A percentile compares a stretch with the other conserved stretches of the same genome.
phyloP scores from a whole-genome alignment of 2,888 invertebrate species.

The Pristionchus arcanus region DNA sequence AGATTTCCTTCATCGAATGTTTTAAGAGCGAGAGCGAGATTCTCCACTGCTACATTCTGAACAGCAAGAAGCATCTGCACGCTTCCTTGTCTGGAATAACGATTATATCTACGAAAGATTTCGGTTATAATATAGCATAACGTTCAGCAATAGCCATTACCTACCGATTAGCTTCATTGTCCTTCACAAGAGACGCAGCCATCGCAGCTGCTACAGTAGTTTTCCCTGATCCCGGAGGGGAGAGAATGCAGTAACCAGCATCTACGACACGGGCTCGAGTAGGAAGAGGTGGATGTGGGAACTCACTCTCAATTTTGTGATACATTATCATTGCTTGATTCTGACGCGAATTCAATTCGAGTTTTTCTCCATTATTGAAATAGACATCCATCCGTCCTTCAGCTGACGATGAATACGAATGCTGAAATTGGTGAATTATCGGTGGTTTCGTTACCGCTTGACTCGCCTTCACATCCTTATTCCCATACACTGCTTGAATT shows the following conservation, averaged over 20 bases:
- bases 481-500: not conserved
- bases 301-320: slow-evolving; percentile 11
- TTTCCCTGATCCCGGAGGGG: slow-evolving; percentile 48
- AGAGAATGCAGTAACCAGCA: slow-evolving; percentile 38
- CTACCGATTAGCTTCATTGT: not conserved
- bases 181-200: slow-evolving; percentile 29
- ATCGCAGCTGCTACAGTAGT: slow-evolving; percentile 49
- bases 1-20: slow-evolving; percentile 24
- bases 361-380: not conserved
- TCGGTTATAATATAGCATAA: too few relatives aligned
- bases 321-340: slow-evolving; percentile 11
- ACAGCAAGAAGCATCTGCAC: slow-evolving; percentile 41
- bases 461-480: not conserved
- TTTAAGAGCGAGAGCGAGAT: slow-evolving; percentile 10
- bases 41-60: slow-evolving; percentile 48
- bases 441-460: not conserved
- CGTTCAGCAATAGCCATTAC: not conserved
- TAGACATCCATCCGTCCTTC: not conserved
- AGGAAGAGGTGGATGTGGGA: not conserved
- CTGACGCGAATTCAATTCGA: not conserved
- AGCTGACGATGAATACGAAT: not conserved
- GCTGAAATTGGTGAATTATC: not conserved
- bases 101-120: not conserved
- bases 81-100: not conserved
- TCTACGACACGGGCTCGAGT: not conserved